phyloP scores from a whole-genome alignment of 2,888 invertebrate species.

The Altica lythri region DNA sequence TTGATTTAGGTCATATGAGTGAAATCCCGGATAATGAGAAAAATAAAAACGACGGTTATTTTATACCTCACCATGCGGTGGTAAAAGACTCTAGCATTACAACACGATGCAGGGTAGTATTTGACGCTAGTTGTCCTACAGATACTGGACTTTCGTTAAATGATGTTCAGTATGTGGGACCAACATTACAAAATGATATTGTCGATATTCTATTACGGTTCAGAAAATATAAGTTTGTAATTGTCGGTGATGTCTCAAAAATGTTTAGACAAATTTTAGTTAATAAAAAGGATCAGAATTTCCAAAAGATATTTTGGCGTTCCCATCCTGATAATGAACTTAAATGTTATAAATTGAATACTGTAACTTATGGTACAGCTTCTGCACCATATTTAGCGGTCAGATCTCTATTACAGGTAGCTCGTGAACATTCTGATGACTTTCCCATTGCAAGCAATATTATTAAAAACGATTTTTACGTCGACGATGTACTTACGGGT shows the following conservation, averaged over 20 bases:
- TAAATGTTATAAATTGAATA: conserved; percentile 25
- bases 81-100: conserved; percentile 11
- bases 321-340: conserved; percentile 13
- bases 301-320: conserved; percentile 28
- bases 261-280: conserved; percentile 34
- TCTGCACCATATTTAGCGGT: conserved; percentile 39
- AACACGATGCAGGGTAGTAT: conserved; percentile 28
- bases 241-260: conserved; percentile 33
- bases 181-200: conserved; percentile 22
- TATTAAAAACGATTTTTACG: conserved; percentile 42
- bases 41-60: conserved; percentile 9
- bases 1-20: conserved; percentile 28
- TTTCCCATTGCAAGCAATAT: conserved; percentile 27
- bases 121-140: conserved; percentile 23
- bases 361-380: conserved; percentile 27
- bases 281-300: conserved; percentile 1
- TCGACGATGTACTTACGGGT: conserved; percentile 46
- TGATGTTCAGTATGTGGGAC: conserved; percentile 24
- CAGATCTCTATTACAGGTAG: conserved; percentile 39
- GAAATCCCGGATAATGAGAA: neutral
- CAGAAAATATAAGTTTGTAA: conserved; percentile 2
- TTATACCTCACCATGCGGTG: conserved; percentile 26
- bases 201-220: conserved; percentile 4
- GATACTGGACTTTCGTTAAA: conserved; percentile 24
- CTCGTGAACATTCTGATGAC: conserved; percentile 32